Evolutionary conservation across 2,888 invertebrate species (phyloP), one percentile per base, ranked within the genome.

Genomic region (Rhingia rostrata): DNA sequence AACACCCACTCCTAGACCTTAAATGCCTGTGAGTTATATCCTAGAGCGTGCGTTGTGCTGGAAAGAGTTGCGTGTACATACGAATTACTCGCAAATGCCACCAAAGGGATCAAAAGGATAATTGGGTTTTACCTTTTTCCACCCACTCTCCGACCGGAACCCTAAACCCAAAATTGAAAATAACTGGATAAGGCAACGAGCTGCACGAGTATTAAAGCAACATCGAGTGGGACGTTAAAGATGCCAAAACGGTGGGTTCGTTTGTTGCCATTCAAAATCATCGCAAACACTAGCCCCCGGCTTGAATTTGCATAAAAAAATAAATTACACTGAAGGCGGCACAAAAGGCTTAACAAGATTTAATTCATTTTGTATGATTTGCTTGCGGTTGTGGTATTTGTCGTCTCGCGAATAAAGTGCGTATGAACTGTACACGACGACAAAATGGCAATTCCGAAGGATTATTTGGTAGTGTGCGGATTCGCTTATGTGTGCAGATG

Each of bases 291-390:
- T n/a, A 45, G 14, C 49, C 30, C n/a, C 6, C 14, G 47, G 30
- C 35, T 45, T 67, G 45, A 58, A 41, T 30, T 56, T 78, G 49
- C 60, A 69, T 63, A 51, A 67, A 51, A 78, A 63, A 78, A 83
- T 78, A 78, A 69, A 74, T 73, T 79, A 61, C 66, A 49, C 79
- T 70, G 79, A 45, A 69, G 74, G 69, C 22, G 22, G 2, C 64
- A 79, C 74, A 64, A 74, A 84, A 69, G 84, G 84, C 74, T 79
- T 79, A 84, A 69, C 64, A 56, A 74, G 84, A 84, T 84, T 79
- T 70, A 79, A 84, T 79, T 49, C 63, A 70, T 70, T 78, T 78
- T 58, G 79, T 69, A 79, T 84, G 78, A 69, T 79, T 74, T 79
- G 79, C 79, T 47, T 79, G 73, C 35, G 84, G 74, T 64, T 74